phyloP scores from a whole-genome alignment of 2,113 vertebrate species.

The Neoarius graeffei region DNA sequence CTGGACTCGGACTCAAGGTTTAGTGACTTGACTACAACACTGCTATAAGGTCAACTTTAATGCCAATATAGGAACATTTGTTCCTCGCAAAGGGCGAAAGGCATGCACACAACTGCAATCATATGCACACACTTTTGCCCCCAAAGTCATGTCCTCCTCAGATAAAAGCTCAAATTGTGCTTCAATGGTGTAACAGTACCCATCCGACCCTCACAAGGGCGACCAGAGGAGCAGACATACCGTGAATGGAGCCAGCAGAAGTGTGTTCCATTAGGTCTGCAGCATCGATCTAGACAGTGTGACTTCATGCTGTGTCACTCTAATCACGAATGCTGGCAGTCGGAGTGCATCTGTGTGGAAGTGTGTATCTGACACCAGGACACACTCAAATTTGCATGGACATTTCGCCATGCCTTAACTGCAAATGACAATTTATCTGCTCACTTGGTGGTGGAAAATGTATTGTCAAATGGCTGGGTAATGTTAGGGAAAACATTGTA shows the following conservation, averaged over 20 bases:
- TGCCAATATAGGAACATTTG: neutral
- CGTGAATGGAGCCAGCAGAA: neutral
- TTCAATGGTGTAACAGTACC: slow-evolving; percentile 40
- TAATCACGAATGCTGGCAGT: slow-evolving; percentile 29
- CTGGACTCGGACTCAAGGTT: too few species aligned
- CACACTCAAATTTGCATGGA: neutral
- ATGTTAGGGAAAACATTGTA: neutral
- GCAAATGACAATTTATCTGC: neutral
- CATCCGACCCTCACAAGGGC: slow-evolving; percentile 6
- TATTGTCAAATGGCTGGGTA: neutral
- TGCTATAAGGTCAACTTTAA: neutral
- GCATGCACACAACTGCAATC: neutral
- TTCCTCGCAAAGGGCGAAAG: neutral
- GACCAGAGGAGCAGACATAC: neutral
- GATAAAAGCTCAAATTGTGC: slow-evolving; percentile 40
- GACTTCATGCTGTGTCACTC: slow-evolving; percentile 38
- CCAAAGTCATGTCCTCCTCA: neutral
- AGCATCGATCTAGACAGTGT: slow-evolving; percentile 17
- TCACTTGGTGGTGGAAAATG: neutral
- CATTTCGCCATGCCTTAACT: neutral
- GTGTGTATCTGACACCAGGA: neutral
- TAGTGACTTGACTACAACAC: too few species aligned
- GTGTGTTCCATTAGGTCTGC: slow-evolving; percentile 9
- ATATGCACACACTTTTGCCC: neutral
- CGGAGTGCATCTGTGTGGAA: slow-evolving; percentile 16